Base-by-base conservation (phyloP, 2,113 vertebrate species). In the Gorilla gorilla region DNA sequence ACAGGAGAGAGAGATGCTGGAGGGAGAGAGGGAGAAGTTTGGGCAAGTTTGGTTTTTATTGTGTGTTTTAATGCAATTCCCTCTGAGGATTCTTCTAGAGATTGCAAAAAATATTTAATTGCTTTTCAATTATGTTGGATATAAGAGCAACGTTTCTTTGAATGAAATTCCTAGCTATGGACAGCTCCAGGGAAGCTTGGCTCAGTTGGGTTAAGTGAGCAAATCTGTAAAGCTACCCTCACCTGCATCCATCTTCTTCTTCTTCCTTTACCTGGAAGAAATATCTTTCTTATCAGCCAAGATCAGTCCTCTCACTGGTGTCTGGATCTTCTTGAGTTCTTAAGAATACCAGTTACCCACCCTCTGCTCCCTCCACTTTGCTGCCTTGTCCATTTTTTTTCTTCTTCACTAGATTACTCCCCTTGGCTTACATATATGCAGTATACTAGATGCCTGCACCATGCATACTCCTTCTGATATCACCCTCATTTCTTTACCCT, bases 61-160 rank as follows among this genome's bases (percentile, higher is more conserved):
- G 18, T 89, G 27, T 81, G 12, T 88, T 95, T 72, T 76, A 59
- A 95, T 78, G 35, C 64, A 52, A 4, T 73, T 90, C 73, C 45
- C 40, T 94, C 92, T 92, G 75, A 80, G 3, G 25, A 78, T 87
- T 96, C 95, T 76, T 93, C n/a, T 52, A 83, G 68, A 86, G 43
- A 75, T 11, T 72, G 27, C 25, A 78, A 94, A 76, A 45, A 89
- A 43, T 50, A 73, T 87, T 85, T 66, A 76, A 93, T 87, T 96
- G 80, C 43, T 95, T 95, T 97, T 97, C 66, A 81, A 27, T 81
- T 84, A 76, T 66, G 20, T 90, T 52, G 23, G 92, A 84, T 96
- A 40, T 20, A 57, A 57, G 43, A 35, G 10, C 81, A 59, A 43
- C n/a, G 48, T 79, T 90, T 83, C 43, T 92, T 73, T 92, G 30